Evolutionary conservation across 2,113 vertebrate species (phyloP).

Genomic region (Rhombomys opimus): DNA sequence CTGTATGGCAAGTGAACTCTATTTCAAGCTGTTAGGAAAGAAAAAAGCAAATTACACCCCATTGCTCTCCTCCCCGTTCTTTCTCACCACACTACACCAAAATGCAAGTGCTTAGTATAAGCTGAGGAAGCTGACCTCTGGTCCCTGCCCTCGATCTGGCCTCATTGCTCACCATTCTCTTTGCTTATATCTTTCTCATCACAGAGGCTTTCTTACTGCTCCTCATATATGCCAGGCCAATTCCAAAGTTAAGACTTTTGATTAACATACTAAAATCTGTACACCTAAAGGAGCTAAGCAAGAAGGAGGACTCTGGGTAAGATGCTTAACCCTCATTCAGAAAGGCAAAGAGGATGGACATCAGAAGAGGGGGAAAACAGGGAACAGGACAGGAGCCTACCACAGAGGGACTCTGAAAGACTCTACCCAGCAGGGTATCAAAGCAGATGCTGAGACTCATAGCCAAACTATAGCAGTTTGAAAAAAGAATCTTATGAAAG

Average conservation of each 20-base stretch:
- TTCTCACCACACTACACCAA: slow-evolving; percentile 6
- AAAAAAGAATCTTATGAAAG: too few relatives aligned
- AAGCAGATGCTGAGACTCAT: too few relatives aligned
- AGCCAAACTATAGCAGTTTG: too few relatives aligned
- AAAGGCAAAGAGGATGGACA: too few relatives aligned
- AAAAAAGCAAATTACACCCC: not conserved
- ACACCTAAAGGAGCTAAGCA: too few relatives aligned
- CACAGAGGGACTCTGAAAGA: too few relatives aligned
- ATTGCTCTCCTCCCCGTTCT: not conserved
- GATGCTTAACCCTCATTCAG: too few relatives aligned
- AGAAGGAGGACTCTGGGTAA: too few relatives aligned
- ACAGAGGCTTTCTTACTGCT: not conserved
- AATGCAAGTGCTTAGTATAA: not conserved
- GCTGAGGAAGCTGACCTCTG: not conserved
- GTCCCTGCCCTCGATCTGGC: not conserved
- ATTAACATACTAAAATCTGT: too few relatives aligned
- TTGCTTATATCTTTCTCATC: not conserved
- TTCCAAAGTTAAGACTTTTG: not conserved
- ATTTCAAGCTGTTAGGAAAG: slow-evolving; percentile 20
- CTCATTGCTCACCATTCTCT: not conserved
- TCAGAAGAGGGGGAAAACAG: too few relatives aligned
- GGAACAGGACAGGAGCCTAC: too few relatives aligned
- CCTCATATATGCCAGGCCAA: not conserved
- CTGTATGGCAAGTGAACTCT: not conserved
- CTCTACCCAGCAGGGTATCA: too few relatives aligned